These are phyloP conservation scores for Microtus oregoni DNA, from an alignment of 2,113 vertebrate genomes.

Conservation along the genomic window DNA sequence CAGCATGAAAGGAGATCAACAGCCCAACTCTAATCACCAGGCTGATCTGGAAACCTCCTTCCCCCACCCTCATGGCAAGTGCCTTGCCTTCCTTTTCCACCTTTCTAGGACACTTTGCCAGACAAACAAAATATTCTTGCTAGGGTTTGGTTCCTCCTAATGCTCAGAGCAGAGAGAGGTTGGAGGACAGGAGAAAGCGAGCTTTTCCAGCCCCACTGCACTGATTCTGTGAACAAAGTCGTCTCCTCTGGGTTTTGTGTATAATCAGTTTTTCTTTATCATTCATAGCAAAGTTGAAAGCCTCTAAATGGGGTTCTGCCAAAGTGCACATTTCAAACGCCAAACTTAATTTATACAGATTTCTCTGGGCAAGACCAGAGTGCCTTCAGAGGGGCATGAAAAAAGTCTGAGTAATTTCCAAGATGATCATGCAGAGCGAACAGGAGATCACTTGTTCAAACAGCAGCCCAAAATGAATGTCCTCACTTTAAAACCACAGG, in stretches of 20 bases:
- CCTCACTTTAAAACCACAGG: background rate
- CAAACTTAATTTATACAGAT: conserved; percentile 9
- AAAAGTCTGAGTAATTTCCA: conserved; percentile 60
- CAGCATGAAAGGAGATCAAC: conserved; percentile 82
- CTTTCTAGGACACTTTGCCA: background rate
- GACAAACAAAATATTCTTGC: conserved; percentile 55
- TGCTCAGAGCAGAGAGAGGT: conserved; percentile 8
- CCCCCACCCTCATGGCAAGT: conserved; percentile 18
- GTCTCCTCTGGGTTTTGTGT: conserved; percentile 48
- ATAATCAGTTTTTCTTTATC: conserved; percentile 65
- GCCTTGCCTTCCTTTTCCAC: conserved; percentile 39
- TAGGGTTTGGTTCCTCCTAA: conserved; percentile 22
- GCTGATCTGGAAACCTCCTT: conserved; percentile 57
- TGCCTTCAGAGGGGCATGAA: background rate
- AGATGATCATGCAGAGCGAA: background rate
- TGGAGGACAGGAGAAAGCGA: background rate
- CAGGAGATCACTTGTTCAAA: conserved; percentile 5
- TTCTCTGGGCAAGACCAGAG: conserved; percentile 10
- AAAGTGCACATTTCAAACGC: conserved; percentile 48
- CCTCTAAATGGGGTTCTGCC: conserved; percentile 60
- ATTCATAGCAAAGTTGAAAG: conserved; percentile 48
- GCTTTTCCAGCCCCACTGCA: conserved; percentile 44
- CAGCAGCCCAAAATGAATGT: conserved; percentile 21
- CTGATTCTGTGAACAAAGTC: conserved; percentile 71
- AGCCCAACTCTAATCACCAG: conserved; percentile 76